Base-by-base conservation (phyloP, 1,140 invertebrate species). In the Copidosoma floridanum region DNA sequence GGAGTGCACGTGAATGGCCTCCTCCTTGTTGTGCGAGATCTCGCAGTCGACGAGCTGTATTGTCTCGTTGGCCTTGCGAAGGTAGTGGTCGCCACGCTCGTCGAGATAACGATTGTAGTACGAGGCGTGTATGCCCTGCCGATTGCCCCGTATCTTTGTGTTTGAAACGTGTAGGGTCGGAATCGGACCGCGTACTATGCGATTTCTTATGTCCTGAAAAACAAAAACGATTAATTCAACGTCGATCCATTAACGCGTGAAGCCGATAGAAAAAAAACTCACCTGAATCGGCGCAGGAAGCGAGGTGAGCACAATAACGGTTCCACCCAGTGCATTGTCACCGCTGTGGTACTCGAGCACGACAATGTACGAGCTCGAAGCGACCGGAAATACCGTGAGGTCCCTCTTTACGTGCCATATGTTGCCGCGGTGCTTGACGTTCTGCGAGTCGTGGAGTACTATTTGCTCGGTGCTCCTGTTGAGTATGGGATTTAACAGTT, bases 61-160 rank as follows among this genome's bases (percentile, higher is more conserved):
- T 0, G 89, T 89, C 76, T 95, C 93, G 71, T 96, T 96, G 0
- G 90, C 85, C 76, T 94, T 93, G 23, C 94, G 80, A 56, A 96
- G 78, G 68, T 91, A 94, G 68, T 92, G 86, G 73, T 95, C 90
- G 0, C 90, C 91, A 41, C 87, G 75, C 74, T 94, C 91, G 71
- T 92, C 89, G 23, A 91, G 77, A 71, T 91, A 92, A 20, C 91
- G 83, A 77, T 97, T 97, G 72, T 97, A 98, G 74, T 94, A 96
- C 2, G 88, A 87, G 1, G 88, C 89, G 20, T 89, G 85, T 23
- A 98, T 81, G 11, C 95, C 95, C 68, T 86, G 83, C 0, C 85
- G 82, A 70, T 98, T 98, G 50, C 86, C 83, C 69, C 87, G 86
- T 20, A 97, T 91, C 76, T 86, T 88, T 0, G 88, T 85, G 41